A percentile compares a stretch with the other conserved stretches of the same genome.
Conservation (phyloP, 2,113 vertebrate genomes). For the Otocyon megalotis region DNA sequence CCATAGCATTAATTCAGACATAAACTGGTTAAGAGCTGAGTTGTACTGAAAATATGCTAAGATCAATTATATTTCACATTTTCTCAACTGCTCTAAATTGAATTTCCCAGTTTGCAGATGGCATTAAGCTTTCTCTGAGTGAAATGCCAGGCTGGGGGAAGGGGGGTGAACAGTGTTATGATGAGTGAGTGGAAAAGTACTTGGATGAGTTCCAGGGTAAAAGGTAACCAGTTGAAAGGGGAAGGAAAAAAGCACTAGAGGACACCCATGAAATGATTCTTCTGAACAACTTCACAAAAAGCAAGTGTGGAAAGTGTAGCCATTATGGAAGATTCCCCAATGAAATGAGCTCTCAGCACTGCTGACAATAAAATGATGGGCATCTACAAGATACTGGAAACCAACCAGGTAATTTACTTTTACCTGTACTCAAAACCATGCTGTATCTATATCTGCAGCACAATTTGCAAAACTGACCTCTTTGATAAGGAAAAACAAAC, state of each 20-base stretch:
- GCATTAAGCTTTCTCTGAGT: constrained; percentile 61
- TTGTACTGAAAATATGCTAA: constrained; percentile 48
- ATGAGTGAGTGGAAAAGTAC: neutral
- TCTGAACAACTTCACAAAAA: neutral
- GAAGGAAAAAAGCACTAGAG: neutral
- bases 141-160: constrained; percentile 53
- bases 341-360: neutral
- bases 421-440: neutral
- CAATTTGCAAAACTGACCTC: neutral
- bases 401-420: neutral
- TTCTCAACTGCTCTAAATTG: constrained; percentile 63
- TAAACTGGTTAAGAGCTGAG: constrained; percentile 26
- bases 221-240: neutral
- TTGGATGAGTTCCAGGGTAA: constrained; percentile 12
- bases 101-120: constrained; percentile 64
- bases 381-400: neutral
- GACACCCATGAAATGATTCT: neutral
- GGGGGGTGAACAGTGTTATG: neutral
- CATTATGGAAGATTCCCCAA: neutral
- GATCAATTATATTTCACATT: constrained; percentile 59
- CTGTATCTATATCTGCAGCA: neutral
- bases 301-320: neutral
- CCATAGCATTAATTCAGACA: constrained; percentile 14
- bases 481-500: neutral
- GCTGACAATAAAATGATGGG: neutral